These are phyloP conservation scores for Microplitis manilae DNA, from an alignment of 2,888 invertebrate genomes.

Conservation along the genomic window DNA sequence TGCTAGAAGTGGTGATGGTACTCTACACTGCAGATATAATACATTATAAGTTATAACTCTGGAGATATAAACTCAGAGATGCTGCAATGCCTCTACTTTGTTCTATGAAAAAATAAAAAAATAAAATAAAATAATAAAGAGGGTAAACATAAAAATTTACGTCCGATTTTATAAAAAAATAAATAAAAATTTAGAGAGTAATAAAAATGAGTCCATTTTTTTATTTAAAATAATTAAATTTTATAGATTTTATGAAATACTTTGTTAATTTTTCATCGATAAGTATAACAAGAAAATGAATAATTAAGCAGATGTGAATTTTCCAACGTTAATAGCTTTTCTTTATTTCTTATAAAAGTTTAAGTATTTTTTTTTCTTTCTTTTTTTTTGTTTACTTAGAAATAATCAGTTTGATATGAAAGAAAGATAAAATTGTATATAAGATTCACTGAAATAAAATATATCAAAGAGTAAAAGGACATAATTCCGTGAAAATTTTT, in stretches of 20 bases:
- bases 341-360: not conserved
- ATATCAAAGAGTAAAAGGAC: not conserved
- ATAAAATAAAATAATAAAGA: slow-evolving; percentile 5
- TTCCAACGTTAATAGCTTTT: not conserved
- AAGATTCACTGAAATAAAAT: not conserved
- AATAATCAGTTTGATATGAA: not conserved
- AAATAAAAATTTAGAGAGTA: not conserved
- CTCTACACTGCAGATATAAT: slow-evolving; percentile 5
- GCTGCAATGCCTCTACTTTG: slow-evolving; percentile 1
- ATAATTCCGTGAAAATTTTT: no score
- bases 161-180: not conserved
- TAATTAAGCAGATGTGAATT: not conserved
- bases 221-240: not conserved
- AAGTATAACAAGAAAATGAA: not conserved
- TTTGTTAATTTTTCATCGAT: not conserved
- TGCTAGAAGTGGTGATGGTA: slow-evolving; percentile 3
- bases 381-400: not conserved
- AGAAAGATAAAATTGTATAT: not conserved
- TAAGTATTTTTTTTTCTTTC: not conserved
- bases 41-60: slow-evolving; percentile 34
- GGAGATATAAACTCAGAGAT: slow-evolving; percentile 7
- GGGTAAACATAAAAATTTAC: not conserved
- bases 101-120: slow-evolving; percentile 10
- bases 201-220: not conserved
- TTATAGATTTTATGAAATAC: not conserved